Evolutionary conservation across 2,113 vertebrate species (phyloP).

Genomic region (Varanus salvator): DNA sequence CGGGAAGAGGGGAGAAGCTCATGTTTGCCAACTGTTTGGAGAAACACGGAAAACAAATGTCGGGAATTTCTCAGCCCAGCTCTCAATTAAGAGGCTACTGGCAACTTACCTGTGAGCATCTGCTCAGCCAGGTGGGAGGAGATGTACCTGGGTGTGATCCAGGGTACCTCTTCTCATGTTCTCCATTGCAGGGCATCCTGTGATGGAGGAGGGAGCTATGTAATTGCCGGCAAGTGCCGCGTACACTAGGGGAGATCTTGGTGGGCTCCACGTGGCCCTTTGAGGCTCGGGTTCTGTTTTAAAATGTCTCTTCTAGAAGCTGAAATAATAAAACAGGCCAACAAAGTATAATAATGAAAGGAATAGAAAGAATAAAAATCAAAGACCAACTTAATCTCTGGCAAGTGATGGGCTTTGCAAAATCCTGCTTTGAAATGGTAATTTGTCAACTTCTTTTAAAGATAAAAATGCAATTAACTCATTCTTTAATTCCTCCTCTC

Average conservation of each 20-base stretch:
- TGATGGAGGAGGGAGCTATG: background rate
- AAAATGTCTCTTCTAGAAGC: constrained; percentile 51
- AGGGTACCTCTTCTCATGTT: background rate
- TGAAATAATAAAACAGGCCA: constrained; percentile 58
- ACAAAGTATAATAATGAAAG: background rate
- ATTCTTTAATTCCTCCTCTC: constrained; percentile 56
- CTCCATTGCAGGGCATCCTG: background rate
- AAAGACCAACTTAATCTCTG: constrained; percentile 72
- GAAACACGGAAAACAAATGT: background rate
- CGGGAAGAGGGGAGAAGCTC: background rate
- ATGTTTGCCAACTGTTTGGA: background rate
- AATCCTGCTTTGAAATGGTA: constrained; percentile 74
- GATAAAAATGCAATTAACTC: constrained; percentile 76
- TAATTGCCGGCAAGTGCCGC: too few relatives aligned
- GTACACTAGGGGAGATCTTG: background rate
- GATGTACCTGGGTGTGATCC: too few relatives aligned
- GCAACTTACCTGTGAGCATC: too few relatives aligned
- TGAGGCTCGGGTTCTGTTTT: background rate
- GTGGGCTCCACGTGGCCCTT: background rate
- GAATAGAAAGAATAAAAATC: constrained; percentile 48
- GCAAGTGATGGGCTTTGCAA: constrained; percentile 70
- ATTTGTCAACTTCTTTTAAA: constrained; percentile 74
- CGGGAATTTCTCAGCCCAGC: background rate
- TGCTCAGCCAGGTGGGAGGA: too few relatives aligned
- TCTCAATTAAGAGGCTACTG: background rate